Base-by-base conservation (phyloP, 2,113 vertebrate species). In the Limnothrissa miodon region DNA sequence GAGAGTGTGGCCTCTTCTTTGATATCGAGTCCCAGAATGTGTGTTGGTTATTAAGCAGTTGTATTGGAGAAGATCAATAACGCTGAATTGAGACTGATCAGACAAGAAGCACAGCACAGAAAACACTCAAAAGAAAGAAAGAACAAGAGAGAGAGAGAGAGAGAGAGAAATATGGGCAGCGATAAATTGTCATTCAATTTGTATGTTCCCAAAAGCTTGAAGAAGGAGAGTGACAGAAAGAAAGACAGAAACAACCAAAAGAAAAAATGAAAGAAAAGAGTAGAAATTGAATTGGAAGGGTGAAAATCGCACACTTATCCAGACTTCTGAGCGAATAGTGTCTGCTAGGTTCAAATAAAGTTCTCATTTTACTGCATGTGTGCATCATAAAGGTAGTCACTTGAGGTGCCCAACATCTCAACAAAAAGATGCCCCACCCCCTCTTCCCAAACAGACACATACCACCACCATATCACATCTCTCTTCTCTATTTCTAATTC, bases 51-150 rank as follows among this genome's bases (percentile, higher is more conserved):
- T 48, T 15, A 48, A 48, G 19, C 53, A 33, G 46, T 29, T 39
- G 81, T 9, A 5, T n/a, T 42, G 7, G 21, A 19, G n/a, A 13
- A 45, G 80, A 87, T 88, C 86, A 70, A 88, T 85, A 9, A 21
- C 70, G 23, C 4, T 86, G 83, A 90, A 87, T 85, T 86, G 86
- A 81, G 82, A 80, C 81, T 82, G 85, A 83, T 80, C n/a, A n/a
- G n/a, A n/a, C n/a, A 84, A 46, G 85, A 79, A 84, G 33, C 79
- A 66, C 79, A 87, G 85, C 82, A 83, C 74, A 81, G 81, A 9
- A 15, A 9, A 19, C 4, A 21, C 4, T 3, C 2, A 56, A 23
- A 56, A 15, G 21, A 56, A 23, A 56, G 53, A 56, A n/a, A 21
- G 8, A n/a, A 4, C 8, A 17, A 56, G 53, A n/a, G 5, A 56